phyloP scores from a whole-genome alignment of 2,797 vertebrate species.

The Dallia pectoralis region DNA sequence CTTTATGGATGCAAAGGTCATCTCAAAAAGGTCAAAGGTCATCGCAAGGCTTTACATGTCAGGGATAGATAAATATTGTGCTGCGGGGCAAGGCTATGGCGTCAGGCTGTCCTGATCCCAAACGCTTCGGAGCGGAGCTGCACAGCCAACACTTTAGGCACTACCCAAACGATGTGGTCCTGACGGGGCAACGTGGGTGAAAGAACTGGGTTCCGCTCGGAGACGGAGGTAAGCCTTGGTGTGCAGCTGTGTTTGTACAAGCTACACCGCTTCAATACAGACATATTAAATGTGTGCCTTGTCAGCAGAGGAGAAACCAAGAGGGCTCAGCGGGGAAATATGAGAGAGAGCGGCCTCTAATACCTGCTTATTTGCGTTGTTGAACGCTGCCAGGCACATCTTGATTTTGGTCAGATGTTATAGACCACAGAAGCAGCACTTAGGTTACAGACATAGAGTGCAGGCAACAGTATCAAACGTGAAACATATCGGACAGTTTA shows the following conservation, averaged over 20 bases:
- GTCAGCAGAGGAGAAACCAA: constrained; percentile 55
- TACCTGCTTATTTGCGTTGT: constrained; percentile 32
- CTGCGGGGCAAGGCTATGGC: neutral
- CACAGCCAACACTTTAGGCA: constrained; percentile 7
- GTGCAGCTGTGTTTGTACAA: constrained; percentile 68
- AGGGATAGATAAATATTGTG: neutral
- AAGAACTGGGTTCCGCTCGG: constrained; percentile 3
- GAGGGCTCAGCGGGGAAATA: constrained; percentile 15
- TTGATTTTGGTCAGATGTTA: constrained; percentile 53
- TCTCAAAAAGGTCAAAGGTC: no score
- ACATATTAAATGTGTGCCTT: constrained; percentile 53
- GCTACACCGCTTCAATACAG: constrained; percentile 40
- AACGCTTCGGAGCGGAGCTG: constrained; percentile 11
- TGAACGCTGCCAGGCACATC: constrained; percentile 52
- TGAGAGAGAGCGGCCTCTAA: constrained; percentile 36
- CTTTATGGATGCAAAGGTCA: neutral
- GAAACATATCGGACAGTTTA: constrained; percentile 25
- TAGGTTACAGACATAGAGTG: constrained; percentile 20
- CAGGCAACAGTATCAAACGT: constrained; percentile 24
- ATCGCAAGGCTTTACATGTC: constrained; percentile 17
- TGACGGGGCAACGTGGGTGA: constrained; percentile 1
- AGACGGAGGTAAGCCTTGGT: constrained; percentile 48
- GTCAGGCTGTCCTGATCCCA: neutral
- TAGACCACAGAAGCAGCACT: constrained; percentile 46
- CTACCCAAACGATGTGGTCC: neutral